Base-by-base conservation (phyloP, 2,888 invertebrate species). In the Lasius platythorax region DNA sequence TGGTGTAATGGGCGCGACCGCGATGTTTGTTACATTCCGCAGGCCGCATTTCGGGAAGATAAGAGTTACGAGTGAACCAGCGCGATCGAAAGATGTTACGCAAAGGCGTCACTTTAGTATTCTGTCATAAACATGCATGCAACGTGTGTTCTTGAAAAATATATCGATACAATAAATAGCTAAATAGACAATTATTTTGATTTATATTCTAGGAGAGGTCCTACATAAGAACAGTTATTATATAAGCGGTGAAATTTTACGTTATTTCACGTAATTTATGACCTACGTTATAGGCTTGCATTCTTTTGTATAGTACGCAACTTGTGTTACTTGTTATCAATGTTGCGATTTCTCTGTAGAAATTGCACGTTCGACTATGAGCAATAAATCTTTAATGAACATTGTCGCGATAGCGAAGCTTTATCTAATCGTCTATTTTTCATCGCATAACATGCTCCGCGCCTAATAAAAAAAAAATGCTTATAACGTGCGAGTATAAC, bases 341-440 rank as follows among this genome's bases (percentile, higher is more conserved):
- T 37, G 66, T n/a, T 15, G 70, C 53, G n/a, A 33, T 33, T 33
- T 68, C 53, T 70, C 53, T 30, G 68, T 18, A 23, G n/a, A 12
- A 18, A 30, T 30, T 11, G 70, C 66, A 23, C 66, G 43, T 12
- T 67, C 15, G 0, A 53, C 8, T n/a, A 37, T 12, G 40, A 67
- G 73, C 23, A n/a, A 61, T 79, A 61, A 70, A 72, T 72, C n/a
- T 46, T 73, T 28, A 73, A 64, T 30, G 43, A 66, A 37, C 50
- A 40, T 68, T 83, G 73, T 33, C 74, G 61, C 67, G 73, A 40
- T 37, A 73, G 11, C 46, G 28, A 61, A 43, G 18, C 53, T 50
- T 75, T 78, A 86, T 88, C 84, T 84, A 84, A 82, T 84, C 87
- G 56, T 6, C 40, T 1, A 28, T 63, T 61, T 43, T 56, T 43